Conservation (phyloP, 2,113 vertebrate species). For the Neolamprologus falcicula region DNA sequence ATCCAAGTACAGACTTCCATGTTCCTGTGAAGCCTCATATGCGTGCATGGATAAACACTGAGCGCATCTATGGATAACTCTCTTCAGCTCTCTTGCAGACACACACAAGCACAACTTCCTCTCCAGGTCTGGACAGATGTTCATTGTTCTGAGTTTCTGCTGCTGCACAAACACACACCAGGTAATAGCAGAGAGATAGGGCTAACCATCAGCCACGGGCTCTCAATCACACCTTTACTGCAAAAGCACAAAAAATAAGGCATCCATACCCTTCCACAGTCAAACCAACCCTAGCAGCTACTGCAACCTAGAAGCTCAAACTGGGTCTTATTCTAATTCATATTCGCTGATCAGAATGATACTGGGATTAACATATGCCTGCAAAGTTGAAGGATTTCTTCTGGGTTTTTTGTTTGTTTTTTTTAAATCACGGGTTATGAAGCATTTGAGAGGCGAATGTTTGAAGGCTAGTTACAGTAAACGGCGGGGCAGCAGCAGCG, state of each 20-base stretch:
- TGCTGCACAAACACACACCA: slow-evolving; percentile 36
- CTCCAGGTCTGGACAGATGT: slow-evolving; percentile 12
- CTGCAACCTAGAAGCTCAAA: not conserved
- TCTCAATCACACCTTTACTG: not conserved
- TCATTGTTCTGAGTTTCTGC: slow-evolving; percentile 52
- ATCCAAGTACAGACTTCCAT: slow-evolving; percentile 44
- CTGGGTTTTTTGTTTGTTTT: not conserved
- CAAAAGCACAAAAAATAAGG: not conserved
- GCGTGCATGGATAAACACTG: not conserved
- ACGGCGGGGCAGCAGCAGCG: slow-evolving; percentile 45
- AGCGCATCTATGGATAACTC: not conserved
- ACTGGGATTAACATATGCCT: not conserved
- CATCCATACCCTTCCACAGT: not conserved
- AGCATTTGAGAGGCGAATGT: not conserved
- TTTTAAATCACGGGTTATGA: not conserved
- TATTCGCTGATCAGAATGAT: not conserved
- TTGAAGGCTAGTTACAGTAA: slow-evolving; percentile 24
- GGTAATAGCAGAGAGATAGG: not conserved
- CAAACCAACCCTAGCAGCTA: slow-evolving; percentile 5
- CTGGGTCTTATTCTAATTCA: not conserved
- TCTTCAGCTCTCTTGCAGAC: not conserved
- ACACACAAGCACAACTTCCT: slow-evolving; percentile 3
- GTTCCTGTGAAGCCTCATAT: slow-evolving; percentile 33
- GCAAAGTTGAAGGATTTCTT: slow-evolving; percentile 37
- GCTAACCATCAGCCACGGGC: not conserved